Evolutionary conservation across 2,888 invertebrate genomes (phyloP).

Genomic region (Polia nebulosa): DNA sequence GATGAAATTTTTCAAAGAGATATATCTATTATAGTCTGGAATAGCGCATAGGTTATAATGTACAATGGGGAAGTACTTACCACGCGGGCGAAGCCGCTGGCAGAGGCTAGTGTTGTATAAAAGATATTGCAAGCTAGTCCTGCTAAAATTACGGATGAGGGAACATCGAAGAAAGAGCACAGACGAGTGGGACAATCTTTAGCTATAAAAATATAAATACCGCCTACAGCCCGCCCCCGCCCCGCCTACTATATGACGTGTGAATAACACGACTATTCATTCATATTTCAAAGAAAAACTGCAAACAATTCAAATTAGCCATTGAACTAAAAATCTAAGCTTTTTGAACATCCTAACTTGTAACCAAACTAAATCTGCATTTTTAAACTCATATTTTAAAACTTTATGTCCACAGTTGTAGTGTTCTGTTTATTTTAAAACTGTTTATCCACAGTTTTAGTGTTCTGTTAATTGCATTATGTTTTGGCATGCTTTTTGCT

Average conservation of each 20-base stretch:
- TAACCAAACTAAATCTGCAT: constrained; percentile 12
- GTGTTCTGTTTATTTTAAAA: constrained; percentile 26
- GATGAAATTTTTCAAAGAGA: too few species aligned
- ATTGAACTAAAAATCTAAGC: constrained; percentile 23
- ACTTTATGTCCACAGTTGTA: constrained; percentile 6
- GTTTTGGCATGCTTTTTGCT: constrained; percentile 17
- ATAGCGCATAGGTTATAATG: too few species aligned
- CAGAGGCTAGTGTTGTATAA: not conserved
- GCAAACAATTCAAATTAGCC: constrained; percentile 3
- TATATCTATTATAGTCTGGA: too few species aligned
- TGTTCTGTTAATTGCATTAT: constrained; percentile 27
- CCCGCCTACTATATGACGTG: constrained; percentile 27
- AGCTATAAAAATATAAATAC: constrained; percentile 24
- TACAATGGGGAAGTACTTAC: too few species aligned
- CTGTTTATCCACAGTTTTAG: constrained; percentile 7
- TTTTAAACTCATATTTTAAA: constrained; percentile 28
- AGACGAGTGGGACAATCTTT: not conserved
- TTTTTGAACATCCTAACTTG: constrained; percentile 14
- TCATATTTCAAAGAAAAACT: constrained; percentile 17
- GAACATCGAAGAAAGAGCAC: not conserved
- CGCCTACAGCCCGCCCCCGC: constrained; percentile 26
- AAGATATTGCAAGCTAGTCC: not conserved
- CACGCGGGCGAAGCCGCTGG: too few species aligned
- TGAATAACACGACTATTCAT: not conserved
- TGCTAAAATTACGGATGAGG: not conserved